Evolutionary conservation across 2,888 invertebrate genomes (phyloP), one percentile per base, ranked within the genome.

Genomic region (Amblyteles armatorius): DNA sequence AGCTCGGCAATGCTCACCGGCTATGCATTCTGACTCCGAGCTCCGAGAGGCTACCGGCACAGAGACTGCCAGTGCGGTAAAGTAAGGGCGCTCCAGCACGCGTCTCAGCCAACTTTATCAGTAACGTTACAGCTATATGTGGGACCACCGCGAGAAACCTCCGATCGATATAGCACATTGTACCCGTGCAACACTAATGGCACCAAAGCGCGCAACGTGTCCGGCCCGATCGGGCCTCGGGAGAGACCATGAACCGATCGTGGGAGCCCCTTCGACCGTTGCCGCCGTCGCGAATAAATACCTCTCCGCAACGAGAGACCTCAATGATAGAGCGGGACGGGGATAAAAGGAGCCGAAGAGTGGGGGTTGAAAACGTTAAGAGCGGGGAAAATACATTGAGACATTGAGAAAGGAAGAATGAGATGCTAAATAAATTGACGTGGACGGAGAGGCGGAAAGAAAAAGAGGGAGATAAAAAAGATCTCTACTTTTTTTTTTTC

Each of bases 181-280:
- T 52, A 40, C 22, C 33, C 52, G 65, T 36, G 72, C 63, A 52
- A 77, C 68, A 74, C 72, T 80, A 83, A 83, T 83, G 81, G 74
- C 52, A 85, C 79, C 44, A 80, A 81, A 80, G 71, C 73, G 74
- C 82, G 50, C 79, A 73, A 85, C 82, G 82, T 88, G 87, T 86
- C 82, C 83, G 82, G 73, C 83, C 76, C 72, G 77, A 81, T 74
- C 78, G 55, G 63, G 79, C 73, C 69, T 55, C 33, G 40, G 65
- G 80, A 91, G 91, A 91, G 91, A 91, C 91, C 91, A 88, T 91
- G 92, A 92, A 92, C 90, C 91, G 91, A 91, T 92, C 92, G 92
- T 92, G 92, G 92, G 92, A 91, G 91, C 89, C 90, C 86, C 88
- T 87, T 88, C 83, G 77, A 83, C 83, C 44, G 85, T 86, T 83